phyloP scores from a whole-genome alignment of 2,888 invertebrate species.

The Apotomis turbidana region DNA sequence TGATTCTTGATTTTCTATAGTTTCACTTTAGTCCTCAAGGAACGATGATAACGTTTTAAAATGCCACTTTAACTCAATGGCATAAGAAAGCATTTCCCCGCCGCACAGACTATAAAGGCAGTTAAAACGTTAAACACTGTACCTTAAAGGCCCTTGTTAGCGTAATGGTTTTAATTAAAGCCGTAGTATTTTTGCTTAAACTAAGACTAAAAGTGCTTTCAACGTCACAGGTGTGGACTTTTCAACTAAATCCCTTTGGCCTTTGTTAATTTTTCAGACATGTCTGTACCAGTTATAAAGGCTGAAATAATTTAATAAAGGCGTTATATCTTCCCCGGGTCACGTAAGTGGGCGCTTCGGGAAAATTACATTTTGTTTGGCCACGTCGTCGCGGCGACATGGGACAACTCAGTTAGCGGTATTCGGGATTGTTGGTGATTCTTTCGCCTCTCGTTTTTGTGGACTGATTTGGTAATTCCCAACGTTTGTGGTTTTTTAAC shows the following conservation, averaged over 20 bases:
- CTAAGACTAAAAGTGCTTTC: conserved; percentile 37
- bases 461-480: conserved; percentile 50
- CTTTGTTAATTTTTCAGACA: conserved; percentile 67
- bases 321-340: conserved; percentile 80
- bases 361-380: conserved; percentile 83
- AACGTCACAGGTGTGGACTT: conserved; percentile 42
- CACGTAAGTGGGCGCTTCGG: conserved; percentile 80
- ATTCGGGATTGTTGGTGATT: conserved; percentile 75
- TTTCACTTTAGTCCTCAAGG: not conserved
- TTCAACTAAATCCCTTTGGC: conserved; percentile 64
- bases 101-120: conserved; percentile 9
- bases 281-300: conserved; percentile 72
- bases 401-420: conserved; percentile 80
- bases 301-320: conserved; percentile 81
- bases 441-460: conserved; percentile 73
- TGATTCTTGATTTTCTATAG: too few species aligned
- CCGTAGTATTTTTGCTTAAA: conserved; percentile 39
- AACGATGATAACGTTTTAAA: not conserved
- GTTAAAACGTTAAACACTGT: conserved; percentile 37
- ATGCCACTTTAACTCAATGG: not conserved
- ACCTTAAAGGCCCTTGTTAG: conserved; percentile 38
- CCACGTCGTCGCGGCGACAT: conserved; percentile 75
- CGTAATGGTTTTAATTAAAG: conserved; percentile 41
- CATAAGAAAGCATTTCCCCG: not conserved
- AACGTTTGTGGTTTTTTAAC: conserved; percentile 16